Base-by-base conservation (phyloP, 2,888 invertebrate species). In the Homarus gammarus region DNA sequence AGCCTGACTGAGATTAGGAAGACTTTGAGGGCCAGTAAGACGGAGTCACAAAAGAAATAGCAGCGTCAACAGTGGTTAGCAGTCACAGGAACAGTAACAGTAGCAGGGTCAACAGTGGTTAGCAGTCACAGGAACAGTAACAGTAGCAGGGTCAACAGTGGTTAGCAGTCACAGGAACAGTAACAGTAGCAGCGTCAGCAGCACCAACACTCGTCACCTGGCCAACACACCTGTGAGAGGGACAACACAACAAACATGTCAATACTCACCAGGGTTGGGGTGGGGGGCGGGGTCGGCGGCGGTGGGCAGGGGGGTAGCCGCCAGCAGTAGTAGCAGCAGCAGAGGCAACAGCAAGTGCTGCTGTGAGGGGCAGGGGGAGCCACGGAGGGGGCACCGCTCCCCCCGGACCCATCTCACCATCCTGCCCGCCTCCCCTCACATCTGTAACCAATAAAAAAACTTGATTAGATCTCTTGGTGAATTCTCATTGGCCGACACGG, bases 341-440 rank as follows among this genome's bases (percentile, higher is more conserved):
- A 82, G 70, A 44, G 27, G 64, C 36, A 40, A 64, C 68, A 70
- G 82, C 82, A 44, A 33, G 81, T 38, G 81, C 64, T 40, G 81
- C 40, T 78, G 64, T 38, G 81, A 40, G 81, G 81, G 64, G 64
- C 64, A 68, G 82, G 82, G 82, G 82, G 82, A 31, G 70, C 82
- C 82, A 82, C 40, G 82, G 82, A 82, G 82, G 82, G 70, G 70
- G 82, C 82, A 44, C 33, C 82, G 82, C 82, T 44, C 82, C 82
- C 82, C 82, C 82, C 15, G 82, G 82, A 44, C 82, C 82, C 82
- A 82, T 82, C 44, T 82, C 70, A 82, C 82, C 82, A 82, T 82
- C 82, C 70, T 82, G 68, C 68, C 82, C 82, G 70, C 82, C 82
- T 82, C 82, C 82, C 82, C 82, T 82, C 70, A 82, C 82, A 82